A percentile compares a stretch with the other conserved stretches of the same genome.
These are phyloP conservation scores for Trachelus tabidus DNA, from an alignment of 2,888 invertebrate species.

Conservation along the genomic window DNA sequence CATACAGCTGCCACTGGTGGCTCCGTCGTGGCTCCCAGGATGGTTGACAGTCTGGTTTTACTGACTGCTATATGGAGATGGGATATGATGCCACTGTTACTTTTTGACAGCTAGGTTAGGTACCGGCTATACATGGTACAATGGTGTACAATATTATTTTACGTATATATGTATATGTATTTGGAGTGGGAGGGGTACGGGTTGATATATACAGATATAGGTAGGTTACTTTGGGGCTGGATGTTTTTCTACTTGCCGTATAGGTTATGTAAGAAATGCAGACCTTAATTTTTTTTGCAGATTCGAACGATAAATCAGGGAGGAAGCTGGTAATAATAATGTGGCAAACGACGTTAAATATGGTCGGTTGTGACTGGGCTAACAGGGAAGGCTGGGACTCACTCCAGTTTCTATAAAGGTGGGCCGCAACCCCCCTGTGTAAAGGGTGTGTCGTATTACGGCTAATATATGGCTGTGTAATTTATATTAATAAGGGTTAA, in stretches of 20 bases:
- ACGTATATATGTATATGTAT: not conserved
- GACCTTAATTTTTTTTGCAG: not conserved
- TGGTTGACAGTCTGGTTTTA: not conserved
- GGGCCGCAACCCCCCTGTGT: conserved; percentile 23
- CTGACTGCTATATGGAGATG: not conserved
- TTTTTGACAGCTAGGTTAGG: not conserved
- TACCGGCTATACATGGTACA: not conserved
- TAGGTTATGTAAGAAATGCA: not conserved
- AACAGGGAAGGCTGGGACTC: conserved; percentile 40
- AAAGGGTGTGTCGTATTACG: conserved; percentile 28
- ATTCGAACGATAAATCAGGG: conserved; percentile 34
- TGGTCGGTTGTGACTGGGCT: conserved; percentile 44
- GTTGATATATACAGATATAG: not conserved
- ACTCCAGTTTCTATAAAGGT: conserved; percentile 33
- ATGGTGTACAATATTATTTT: not conserved
- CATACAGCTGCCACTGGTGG: conserved; percentile 38
- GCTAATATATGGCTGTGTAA: conserved; percentile 31
- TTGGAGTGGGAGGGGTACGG: not conserved
- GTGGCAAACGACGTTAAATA: conserved; percentile 47
- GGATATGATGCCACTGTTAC: not conserved
- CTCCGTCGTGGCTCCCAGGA: not conserved
- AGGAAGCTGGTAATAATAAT: conserved; percentile 46
- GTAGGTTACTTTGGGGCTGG: not conserved
- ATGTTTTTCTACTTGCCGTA: not conserved
- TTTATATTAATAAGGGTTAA: conserved; percentile 26